phyloP scores from a whole-genome alignment of 2,113 vertebrate species.

The Chaetura pelagica region DNA sequence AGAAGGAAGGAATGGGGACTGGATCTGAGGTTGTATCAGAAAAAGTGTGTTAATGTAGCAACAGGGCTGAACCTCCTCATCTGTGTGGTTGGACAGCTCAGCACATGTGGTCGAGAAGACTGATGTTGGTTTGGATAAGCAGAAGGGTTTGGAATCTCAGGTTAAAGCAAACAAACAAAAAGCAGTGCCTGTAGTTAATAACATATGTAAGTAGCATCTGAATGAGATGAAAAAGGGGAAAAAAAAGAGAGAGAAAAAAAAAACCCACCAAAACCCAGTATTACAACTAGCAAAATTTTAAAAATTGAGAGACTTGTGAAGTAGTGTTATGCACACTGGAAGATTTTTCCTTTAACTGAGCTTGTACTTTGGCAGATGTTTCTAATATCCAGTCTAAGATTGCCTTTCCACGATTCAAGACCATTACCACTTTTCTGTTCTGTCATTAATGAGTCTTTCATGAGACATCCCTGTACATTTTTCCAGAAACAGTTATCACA shows the following conservation, averaged over 20 bases:
- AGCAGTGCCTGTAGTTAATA: neutral
- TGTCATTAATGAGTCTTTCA: neutral
- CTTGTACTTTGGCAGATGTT: neutral
- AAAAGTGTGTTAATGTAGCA: neutral
- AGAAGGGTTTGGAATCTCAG: neutral
- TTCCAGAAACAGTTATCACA: neutral
- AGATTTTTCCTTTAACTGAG: neutral
- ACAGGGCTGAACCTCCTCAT: neutral
- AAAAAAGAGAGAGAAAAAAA: neutral
- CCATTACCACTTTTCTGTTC: neutral
- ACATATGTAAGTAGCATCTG: neutral
- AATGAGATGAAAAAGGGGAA: neutral
- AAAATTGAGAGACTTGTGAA: neutral
- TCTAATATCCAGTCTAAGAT: neutral
- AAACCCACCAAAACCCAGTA: accelerated
- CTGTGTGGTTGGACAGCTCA: neutral
- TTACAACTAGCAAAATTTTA: neutral
- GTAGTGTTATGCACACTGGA: neutral
- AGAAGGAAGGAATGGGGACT: neutral
- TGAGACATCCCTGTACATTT: neutral
- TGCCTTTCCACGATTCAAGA: neutral
- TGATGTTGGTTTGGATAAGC: neutral
- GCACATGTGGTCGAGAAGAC: neutral
- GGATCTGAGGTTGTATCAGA: neutral
- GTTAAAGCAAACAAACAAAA: neutral